Evolutionary conservation across 2,113 vertebrate genomes (phyloP).

Genomic region (Collichthys lucidus): DNA sequence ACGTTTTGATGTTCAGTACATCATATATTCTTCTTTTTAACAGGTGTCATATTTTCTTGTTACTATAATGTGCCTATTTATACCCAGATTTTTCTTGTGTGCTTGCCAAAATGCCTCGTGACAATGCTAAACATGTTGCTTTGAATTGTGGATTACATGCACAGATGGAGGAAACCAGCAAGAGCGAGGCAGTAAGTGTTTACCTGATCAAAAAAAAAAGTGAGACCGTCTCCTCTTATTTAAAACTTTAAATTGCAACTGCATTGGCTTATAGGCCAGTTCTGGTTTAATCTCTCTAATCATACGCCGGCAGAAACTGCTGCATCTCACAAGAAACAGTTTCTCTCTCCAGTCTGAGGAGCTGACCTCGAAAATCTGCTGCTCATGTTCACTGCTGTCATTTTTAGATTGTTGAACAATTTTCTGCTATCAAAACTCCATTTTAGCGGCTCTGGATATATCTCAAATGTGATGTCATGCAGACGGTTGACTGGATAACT

Average conservation of each 20-base stretch:
- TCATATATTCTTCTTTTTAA: no score
- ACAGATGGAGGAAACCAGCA: neutral
- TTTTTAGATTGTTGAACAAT: conserved; percentile 16
- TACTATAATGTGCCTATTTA: neutral
- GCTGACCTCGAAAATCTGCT: neutral
- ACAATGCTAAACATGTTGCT: neutral
- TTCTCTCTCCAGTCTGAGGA: neutral
- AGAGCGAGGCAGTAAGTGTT: neutral
- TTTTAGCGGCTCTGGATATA: conserved; percentile 6
- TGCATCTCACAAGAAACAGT: neutral
- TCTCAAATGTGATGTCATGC: neutral
- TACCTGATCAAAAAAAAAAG: neutral
- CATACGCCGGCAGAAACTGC: neutral
- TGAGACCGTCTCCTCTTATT: neutral
- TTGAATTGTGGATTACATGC: neutral
- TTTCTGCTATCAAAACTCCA: conserved; percentile 31
- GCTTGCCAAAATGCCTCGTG: neutral
- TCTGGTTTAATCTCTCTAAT: conserved; percentile 10
- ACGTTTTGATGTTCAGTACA: no score
- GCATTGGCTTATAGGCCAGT: neutral
- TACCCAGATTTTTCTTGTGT: neutral
- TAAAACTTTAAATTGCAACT: neutral
- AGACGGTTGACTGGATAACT: conserved; percentile 5
- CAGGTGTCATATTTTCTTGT: neutral
- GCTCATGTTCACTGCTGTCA: conserved; percentile 24